A percentile compares a stretch with the other conserved stretches of the same genome.
phyloP scores from a whole-genome alignment of 2,113 vertebrate genomes.

The Pseudorectes ferrugineus region DNA sequence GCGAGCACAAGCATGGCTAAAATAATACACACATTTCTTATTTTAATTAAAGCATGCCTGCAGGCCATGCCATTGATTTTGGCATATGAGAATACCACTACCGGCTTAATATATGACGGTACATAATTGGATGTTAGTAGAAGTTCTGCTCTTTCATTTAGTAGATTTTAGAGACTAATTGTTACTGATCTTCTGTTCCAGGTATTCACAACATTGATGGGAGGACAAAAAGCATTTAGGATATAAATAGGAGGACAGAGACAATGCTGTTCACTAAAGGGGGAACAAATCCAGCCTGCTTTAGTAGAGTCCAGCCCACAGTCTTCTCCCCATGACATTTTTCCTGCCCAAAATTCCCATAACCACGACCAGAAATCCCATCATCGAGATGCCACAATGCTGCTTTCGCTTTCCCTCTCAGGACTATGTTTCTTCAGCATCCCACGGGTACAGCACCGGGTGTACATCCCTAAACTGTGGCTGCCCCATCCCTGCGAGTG shows the following conservation, averaged over 20 bases:
- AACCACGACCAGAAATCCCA: not conserved
- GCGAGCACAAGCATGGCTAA: not conserved
- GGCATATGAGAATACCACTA: not conserved
- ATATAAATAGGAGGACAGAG: not conserved
- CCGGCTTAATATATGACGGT: not conserved
- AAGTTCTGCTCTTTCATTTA: not conserved
- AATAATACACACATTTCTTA: not conserved
- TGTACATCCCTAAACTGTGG: not conserved
- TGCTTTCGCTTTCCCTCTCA: not conserved
- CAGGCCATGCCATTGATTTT: not conserved
- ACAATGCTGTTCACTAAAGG: not conserved
- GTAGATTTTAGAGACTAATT: not conserved
- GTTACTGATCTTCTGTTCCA: not conserved
- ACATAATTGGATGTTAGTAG: not conserved
- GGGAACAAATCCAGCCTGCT: not conserved
- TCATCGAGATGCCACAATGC: accelerated
- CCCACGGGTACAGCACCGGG: accelerated
- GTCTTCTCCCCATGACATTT: not conserved
- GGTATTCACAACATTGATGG: not conserved
- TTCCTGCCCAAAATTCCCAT: not conserved
- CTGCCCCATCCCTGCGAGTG: not conserved
- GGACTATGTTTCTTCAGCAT: not conserved
- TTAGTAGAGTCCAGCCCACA: not conserved
- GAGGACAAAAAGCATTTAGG: not conserved
- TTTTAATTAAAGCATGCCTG: not conserved